Evolutionary conservation across 2,888 invertebrate genomes (phyloP).

Genomic region (Diogma glabrata): DNA sequence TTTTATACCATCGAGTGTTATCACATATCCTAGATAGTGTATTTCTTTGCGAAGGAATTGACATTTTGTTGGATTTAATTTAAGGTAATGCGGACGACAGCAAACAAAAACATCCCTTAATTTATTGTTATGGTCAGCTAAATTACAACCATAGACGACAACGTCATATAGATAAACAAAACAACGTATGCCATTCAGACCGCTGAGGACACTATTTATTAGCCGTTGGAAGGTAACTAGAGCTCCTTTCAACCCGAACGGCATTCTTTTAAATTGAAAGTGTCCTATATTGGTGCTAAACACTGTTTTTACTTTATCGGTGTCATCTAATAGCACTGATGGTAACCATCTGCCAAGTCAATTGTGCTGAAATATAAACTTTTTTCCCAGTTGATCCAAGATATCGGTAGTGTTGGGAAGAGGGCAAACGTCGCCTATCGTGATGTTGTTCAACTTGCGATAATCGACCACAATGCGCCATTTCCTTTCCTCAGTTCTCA

Average conservation of each 20-base stretch:
- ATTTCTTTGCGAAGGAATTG: neutral
- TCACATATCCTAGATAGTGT: slow-evolving; percentile 7
- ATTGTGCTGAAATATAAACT: neutral
- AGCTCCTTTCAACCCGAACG: neutral
- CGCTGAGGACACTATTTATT: too few species aligned
- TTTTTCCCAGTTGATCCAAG: neutral
- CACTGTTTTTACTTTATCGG: neutral
- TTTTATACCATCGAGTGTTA: slow-evolving; percentile 10
- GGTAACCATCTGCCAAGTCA: neutral
- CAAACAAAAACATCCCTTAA: neutral
- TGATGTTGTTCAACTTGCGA: slow-evolving; percentile 12
- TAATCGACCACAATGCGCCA: slow-evolving; percentile 15
- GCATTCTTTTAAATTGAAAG: neutral
- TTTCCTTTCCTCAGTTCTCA: too few species aligned
- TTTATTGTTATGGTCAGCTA: neutral
- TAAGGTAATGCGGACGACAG: neutral
- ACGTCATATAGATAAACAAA: too few species aligned
- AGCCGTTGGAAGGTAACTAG: neutral
- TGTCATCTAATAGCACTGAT: neutral
- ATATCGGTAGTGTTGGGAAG: neutral
- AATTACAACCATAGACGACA: neutral
- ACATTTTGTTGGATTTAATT: slow-evolving; percentile 1
- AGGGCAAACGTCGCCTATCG: neutral
- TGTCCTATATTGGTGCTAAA: neutral
- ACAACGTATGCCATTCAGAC: too few species aligned